Base-by-base conservation (phyloP, 1,140 invertebrate genomes). In the Archivesica marissinica region DNA sequence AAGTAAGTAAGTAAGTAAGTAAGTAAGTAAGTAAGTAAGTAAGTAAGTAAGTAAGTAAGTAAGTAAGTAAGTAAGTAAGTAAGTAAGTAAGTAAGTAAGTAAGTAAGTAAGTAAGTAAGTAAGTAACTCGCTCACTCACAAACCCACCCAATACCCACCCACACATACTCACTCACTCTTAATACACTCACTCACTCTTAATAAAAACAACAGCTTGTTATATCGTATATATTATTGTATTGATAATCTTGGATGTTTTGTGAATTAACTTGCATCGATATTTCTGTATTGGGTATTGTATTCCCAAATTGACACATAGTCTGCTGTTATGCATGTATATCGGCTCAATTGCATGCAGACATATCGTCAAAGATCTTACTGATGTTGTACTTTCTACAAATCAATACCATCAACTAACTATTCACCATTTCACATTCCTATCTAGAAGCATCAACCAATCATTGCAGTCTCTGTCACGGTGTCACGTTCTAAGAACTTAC, bases 391-490 rank as follows among this genome's bases (percentile, higher is more conserved):
- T 64, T 64, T 64, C 30, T 28, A 13, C 15, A 20, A 25, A 64
- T 64, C 59, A 35, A 64, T 64, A 64, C n/a, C 13, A 64, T 35
- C 59, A 64, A 64, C 59, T 64, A n/a, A n/a, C n/a, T 64, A 33
- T 64, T 64, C 59, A 64, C 59, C 28, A 64, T 17, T 35, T 64
- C n/a, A 64, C 38, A 17, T 64, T 33, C 59, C 59, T 64, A 64
- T 64, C 59, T 25, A 20, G 23, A 35, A 64, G 15, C 38, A 30
- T 35, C 59, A 64, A 33, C 1, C 28, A 35, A 64, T 64, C 59
- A n/a, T n/a, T n/a, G n/a, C n/a, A n/a, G n/a, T n/a, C n/a, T n/a
- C n/a, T n/a, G n/a, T n/a, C n/a, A n/a, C n/a, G n/a, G 33, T 35
- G 28, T 28, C 11, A 1, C 30, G n/a, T 64, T 64, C 59, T 64